Base-by-base conservation (phyloP, 2,113 vertebrate genomes). In the Podiceps cristatus region DNA sequence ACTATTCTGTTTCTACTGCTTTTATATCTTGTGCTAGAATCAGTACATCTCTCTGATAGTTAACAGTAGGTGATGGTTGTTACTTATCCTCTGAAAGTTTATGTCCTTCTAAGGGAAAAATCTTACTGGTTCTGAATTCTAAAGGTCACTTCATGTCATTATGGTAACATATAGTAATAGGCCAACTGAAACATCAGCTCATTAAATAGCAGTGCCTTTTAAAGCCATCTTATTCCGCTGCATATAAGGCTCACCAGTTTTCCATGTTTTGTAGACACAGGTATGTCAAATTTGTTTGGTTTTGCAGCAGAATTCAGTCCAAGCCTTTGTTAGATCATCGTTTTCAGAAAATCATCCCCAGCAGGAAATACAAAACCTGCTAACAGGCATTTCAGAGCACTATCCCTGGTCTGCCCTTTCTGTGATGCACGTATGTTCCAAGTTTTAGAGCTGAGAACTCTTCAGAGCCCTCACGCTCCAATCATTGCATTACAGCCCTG, bases 401-500 rank as follows among this genome's bases (percentile, higher is more conserved):
- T 31, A 6, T 4, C 58, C 13, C 0, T 1, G 9, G 42, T 20
- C 19, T 76, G 42, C 24, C 60, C 42, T 29, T 78, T 37, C 58
- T 31, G 18, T 10, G 35, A 18, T 47, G 45, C 23, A 5, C 0
- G 0, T 7, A 1, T 9, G 31, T 58, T 35, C 33, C 29, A 35
- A 55, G 73, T 13, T 81, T 3, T 25, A 53, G 72, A 56, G 74
- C 66, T 16, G 3, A 24, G 60, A 59, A 4, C 40, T 64, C 15
- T 20, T 17, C 7, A 3, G 35, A 20, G 52, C 28, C 50, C 85
- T 92, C 47, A 96, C 1, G 2, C 77, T 66, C 29, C 56, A 4
- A 3, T 27, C 13, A 0, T 77, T 98, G 55, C 50, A 5, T 97
- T 95, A 2, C 31, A 99, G 99, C 95, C 99, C 99, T 56, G 99